Evolutionary conservation across 2,797 vertebrate species (phyloP).

Genomic region (Gymnocypris eckloni): DNA sequence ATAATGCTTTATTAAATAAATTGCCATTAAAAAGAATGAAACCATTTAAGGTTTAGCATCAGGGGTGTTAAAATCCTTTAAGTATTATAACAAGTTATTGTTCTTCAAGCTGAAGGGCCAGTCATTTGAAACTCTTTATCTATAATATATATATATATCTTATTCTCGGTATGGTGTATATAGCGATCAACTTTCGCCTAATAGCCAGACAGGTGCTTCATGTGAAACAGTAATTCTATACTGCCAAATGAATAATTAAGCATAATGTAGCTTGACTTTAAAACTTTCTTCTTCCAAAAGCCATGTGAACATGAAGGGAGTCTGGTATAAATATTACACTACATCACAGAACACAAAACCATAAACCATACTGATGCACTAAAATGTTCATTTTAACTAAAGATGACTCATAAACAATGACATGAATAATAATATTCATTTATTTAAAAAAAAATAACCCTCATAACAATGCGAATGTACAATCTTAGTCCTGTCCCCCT

Average conservation of each 20-base stretch:
- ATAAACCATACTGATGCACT: not conserved
- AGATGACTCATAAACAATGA: constrained; percentile 10
- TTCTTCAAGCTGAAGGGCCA: not conserved
- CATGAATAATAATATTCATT: constrained; percentile 54
- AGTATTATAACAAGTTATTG: not conserved
- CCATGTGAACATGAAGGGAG: not conserved
- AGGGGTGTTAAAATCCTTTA: not conserved
- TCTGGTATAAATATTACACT: not conserved
- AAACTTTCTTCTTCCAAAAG: constrained; percentile 4
- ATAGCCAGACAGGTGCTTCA: constrained; percentile 41
- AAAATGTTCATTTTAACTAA: not conserved
- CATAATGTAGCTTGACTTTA: not conserved
- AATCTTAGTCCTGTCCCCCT: constrained; percentile 42
- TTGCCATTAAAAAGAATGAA: not conserved
- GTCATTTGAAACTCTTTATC: not conserved
- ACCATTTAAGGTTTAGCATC: not conserved
- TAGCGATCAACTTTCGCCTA: constrained; percentile 35
- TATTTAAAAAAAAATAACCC: constrained; percentile 62
- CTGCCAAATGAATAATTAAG: constrained; percentile 49
- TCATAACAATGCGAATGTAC: constrained; percentile 59
- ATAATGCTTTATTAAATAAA: not conserved
- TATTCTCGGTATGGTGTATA: not conserved
- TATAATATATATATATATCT: not conserved
- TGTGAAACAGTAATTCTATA: constrained; percentile 53
- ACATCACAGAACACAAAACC: not conserved